A percentile compares a stretch with the other conserved stretches of the same genome.
These are phyloP conservation scores for Actinostola sp. DNA, from an alignment of 92 coral and sea anemone species.

Conservation along the genomic window DNA sequence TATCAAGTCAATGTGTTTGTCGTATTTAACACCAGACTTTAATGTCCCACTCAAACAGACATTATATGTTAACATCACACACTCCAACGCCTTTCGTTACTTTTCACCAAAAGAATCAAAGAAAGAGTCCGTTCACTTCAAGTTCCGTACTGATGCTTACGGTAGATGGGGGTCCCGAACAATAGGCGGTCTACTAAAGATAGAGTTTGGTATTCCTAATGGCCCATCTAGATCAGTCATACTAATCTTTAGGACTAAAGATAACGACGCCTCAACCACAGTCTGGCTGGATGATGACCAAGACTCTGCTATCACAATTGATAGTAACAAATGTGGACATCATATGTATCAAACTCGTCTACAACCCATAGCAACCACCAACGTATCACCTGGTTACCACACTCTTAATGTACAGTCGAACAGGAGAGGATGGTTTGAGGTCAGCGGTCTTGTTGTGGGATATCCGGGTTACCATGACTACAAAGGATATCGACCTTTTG, in stretches of 20 bases:
- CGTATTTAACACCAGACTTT: conserved; percentile 61
- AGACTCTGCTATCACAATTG: conserved; percentile 29
- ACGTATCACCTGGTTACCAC: conserved; percentile 50
- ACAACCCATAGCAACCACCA: conserved; percentile 34
- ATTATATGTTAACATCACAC: conserved; percentile 50
- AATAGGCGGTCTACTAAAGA: conserved; percentile 48
- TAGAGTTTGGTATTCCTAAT: conserved; percentile 49
- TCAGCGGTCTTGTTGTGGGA: conserved; percentile 57
- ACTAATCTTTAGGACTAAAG: conserved; percentile 41
- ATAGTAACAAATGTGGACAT: conserved; percentile 42
- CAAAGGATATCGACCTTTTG: conserved; percentile 48
- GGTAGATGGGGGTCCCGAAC: conserved; percentile 67
- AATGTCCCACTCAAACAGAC: conserved; percentile 33
- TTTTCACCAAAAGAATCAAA: conserved; percentile 31
- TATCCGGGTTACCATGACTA: conserved; percentile 42
- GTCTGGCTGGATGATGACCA: conserved; percentile 46
- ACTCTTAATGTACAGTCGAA: conserved; percentile 37
- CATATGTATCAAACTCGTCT: conserved; percentile 54
- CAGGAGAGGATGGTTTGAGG: conserved; percentile 32
- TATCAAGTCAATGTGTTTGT: conserved; percentile 49
- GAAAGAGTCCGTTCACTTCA: conserved; percentile 17
- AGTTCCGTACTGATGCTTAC: conserved; percentile 67
- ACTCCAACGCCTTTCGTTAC: conserved; percentile 46
- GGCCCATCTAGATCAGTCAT: conserved; percentile 28
- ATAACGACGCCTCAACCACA: conserved; percentile 30